phyloP scores from a whole-genome alignment of 2,113 vertebrate genomes.

The Sphaerodactylus townsendi region DNA sequence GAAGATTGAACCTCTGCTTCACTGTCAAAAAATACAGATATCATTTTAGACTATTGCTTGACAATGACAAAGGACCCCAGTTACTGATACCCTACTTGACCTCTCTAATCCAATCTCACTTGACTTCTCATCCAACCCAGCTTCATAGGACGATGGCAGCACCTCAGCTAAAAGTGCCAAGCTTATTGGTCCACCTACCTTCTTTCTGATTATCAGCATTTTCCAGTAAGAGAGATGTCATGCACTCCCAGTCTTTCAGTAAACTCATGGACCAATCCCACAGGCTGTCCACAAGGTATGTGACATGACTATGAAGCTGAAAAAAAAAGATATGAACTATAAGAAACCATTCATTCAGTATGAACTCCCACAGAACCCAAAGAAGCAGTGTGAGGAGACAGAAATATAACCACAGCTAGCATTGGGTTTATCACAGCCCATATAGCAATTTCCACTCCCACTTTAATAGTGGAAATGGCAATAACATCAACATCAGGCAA shows the following conservation, averaged over 20 bases:
- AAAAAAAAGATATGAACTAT: conserved; percentile 33
- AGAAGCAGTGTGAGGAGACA: neutral
- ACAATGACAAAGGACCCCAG: neutral
- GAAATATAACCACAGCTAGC: conserved; percentile 11
- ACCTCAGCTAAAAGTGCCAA: neutral
- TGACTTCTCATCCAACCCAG: neutral
- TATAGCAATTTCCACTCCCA: neutral
- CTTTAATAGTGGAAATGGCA: neutral
- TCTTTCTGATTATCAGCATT: conserved; percentile 53
- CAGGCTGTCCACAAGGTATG: conserved; percentile 90
- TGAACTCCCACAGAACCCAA: neutral
- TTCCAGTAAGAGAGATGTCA: conserved; percentile 82
- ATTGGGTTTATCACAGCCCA: too few relatives aligned
- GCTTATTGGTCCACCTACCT: conserved; percentile 66
- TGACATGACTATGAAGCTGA: conserved; percentile 87
- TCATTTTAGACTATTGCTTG: neutral
- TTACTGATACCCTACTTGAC: neutral
- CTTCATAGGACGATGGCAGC: neutral
- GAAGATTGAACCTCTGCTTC: neutral
- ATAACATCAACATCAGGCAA: neutral
- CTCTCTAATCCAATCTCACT: neutral
- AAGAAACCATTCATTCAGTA: neutral
- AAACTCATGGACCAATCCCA: conserved; percentile 87
- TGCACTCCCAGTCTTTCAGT: conserved; percentile 87
- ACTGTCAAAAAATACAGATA: neutral